Conservation (phyloP, 2,888 invertebrate species). For the Glyphotaelius pellucidus region DNA sequence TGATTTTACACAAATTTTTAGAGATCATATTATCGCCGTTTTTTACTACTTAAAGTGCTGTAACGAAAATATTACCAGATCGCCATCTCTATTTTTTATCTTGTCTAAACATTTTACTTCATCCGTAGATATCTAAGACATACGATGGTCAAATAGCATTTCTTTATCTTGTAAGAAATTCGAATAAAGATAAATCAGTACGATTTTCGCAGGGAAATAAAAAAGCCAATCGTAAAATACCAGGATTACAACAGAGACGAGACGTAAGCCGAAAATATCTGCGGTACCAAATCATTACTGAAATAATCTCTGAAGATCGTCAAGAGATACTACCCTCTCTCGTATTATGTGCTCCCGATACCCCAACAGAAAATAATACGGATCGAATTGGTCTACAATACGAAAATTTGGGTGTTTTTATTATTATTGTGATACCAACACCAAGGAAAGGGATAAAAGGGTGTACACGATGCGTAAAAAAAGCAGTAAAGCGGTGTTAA, state of each 20-base stretch:
- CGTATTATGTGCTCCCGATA: background rate
- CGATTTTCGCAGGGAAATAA: background rate
- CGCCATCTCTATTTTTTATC: background rate
- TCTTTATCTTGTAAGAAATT: background rate
- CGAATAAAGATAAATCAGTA: background rate
- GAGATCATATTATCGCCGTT: too few species aligned
- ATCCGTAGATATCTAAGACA: background rate
- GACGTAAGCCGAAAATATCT: slow-evolving; percentile 35
- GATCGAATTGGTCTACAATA: slow-evolving; percentile 4
- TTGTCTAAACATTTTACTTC: background rate
- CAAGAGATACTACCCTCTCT: background rate
- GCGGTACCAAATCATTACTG: slow-evolving; percentile 21
- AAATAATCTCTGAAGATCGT: slow-evolving; percentile 29
- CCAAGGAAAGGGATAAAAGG: background rate
- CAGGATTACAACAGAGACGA: slow-evolving; percentile 14
- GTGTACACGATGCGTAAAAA: background rate
- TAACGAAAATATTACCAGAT: too few species aligned
- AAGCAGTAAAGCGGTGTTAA: background rate
- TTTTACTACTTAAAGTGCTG: too few species aligned
- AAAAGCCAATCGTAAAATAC: slow-evolving; percentile 20
- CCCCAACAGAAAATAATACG: background rate
- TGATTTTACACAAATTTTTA: too few species aligned
- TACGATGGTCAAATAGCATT: background rate
- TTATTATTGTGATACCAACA: background rate
- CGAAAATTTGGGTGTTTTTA: slow-evolving; percentile 12